Evolutionary conservation across 2,888 invertebrate genomes (phyloP), one percentile per base, ranked within the genome.

Genomic region (Apamea monoglypha): DNA sequence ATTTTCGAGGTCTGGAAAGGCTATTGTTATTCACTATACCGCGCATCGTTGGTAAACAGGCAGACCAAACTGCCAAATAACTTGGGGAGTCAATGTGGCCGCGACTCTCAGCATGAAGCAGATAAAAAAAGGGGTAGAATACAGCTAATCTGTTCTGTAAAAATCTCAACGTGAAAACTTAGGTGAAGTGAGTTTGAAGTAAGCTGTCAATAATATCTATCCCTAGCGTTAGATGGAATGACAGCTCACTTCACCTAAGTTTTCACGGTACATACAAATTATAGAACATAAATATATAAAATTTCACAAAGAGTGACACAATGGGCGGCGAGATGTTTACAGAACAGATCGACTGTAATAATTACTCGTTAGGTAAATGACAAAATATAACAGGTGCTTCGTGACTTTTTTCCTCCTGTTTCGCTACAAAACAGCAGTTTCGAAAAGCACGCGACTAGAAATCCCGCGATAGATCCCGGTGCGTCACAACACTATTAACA

Each of bases 401-500:
- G 8, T 8, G 29, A 25, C 3, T 0, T 36, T 25, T 14, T 64
- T 32, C 32, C 5, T 21, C 32, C 32, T 66, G 14, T 66, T 66
- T 36, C 12, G 21, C 25, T 36, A 3, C 25, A 36, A 66, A 32
- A 64, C 32, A 18, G 21, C 10, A 63, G 63, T 64, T 21, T 36
- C 2, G 10, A 32, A 7, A 25, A 36, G 7, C 36, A 66, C 14
- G 14, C 36, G 1, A 3, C 36, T 12, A 25, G 21, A 68, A 56
- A 36, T 59, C 40, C 68, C 74, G 32, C 12, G 0, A 50, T 18
- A 44, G 4, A 44, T 73, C 47, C 56, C 69, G 44, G 8, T 29
- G 6, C 21, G 14, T 36, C 50, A 47, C 86, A 73, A 21, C 74
- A 66, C 82, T 78, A 82, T 29, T 29, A 16, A 50, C 63, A 76